These are phyloP conservation scores for Nasalis larvatus DNA, from an alignment of 2,113 vertebrate genomes.

Conservation along the genomic window DNA sequence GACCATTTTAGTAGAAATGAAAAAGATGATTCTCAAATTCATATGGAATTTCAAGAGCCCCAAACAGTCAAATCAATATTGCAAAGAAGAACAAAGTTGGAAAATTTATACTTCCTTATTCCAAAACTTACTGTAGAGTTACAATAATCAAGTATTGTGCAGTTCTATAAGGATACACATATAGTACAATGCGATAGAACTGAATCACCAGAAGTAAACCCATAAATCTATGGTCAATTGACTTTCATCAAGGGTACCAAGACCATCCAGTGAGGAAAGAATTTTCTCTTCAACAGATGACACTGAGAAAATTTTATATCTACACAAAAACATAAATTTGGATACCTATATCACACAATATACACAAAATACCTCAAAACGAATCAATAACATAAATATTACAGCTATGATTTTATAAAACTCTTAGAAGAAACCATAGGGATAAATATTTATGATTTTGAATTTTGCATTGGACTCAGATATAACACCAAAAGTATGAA, in stretches of 20 bases:
- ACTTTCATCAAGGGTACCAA: neutral
- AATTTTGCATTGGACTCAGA: neutral
- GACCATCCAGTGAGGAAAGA: neutral
- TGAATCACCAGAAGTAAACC: neutral
- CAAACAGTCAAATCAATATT: neutral
- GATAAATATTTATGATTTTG: neutral
- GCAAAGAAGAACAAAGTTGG: neutral
- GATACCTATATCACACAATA: neutral
- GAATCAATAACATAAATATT: neutral
- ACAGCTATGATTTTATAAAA: neutral
- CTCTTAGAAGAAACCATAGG: neutral
- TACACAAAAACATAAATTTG: neutral
- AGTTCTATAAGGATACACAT: neutral
- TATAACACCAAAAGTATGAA: neutral
- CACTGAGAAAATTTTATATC: neutral
- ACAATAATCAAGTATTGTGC: neutral
- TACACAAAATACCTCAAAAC: neutral
- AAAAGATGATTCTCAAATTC: neutral
- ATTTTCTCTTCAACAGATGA: neutral
- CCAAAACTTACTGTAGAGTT: neutral
- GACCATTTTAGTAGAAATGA: neutral
- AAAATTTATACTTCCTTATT: neutral
- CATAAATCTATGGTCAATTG: neutral
- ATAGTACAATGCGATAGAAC: neutral
- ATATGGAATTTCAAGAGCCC: neutral